Evolutionary conservation across 2,113 vertebrate genomes (phyloP).

Genomic region (Mirounga angustirostris): DNA sequence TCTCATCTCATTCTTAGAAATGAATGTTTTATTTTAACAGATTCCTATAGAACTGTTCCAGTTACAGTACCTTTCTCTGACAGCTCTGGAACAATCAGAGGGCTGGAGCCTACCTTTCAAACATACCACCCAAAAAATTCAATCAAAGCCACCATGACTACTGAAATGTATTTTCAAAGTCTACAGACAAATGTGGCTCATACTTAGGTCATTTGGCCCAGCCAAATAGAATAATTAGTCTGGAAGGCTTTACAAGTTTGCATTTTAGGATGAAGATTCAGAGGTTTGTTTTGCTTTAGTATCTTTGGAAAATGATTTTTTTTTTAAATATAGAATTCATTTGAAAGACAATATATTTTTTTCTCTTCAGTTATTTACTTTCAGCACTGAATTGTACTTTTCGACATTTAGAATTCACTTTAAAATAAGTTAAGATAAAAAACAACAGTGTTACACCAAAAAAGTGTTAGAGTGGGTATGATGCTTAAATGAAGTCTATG

Average conservation of each 20-base stretch:
- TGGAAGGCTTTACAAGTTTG: not conserved
- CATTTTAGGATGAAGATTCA: conserved; percentile 18
- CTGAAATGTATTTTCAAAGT: not conserved
- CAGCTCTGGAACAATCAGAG: not conserved
- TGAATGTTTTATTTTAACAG: not conserved
- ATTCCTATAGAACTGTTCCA: not conserved
- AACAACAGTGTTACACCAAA: not conserved
- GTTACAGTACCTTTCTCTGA: not conserved
- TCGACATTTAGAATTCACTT: conserved; percentile 26
- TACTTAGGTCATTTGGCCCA: not conserved
- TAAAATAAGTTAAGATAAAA: conserved; percentile 41
- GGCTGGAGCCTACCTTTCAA: conserved; percentile 18
- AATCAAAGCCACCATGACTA: not conserved
- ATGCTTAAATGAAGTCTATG: not conserved
- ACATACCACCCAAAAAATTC: not conserved
- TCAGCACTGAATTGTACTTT: not conserved
- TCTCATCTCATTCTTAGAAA: conserved; percentile 3
- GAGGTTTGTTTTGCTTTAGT: conserved; percentile 4
- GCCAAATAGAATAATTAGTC: not conserved
- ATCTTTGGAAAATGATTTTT: conserved; percentile 25
- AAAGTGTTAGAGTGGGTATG: not conserved
- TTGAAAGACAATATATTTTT: conserved; percentile 13
- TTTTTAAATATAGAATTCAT: conserved; percentile 26
- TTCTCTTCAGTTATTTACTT: not conserved
- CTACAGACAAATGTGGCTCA: not conserved